Percentiles rank a stretch among this genome's conserved stretches.
Conservation (phyloP, 1,140 invertebrate genomes). For the Drosophila punjabiensis region DNA sequence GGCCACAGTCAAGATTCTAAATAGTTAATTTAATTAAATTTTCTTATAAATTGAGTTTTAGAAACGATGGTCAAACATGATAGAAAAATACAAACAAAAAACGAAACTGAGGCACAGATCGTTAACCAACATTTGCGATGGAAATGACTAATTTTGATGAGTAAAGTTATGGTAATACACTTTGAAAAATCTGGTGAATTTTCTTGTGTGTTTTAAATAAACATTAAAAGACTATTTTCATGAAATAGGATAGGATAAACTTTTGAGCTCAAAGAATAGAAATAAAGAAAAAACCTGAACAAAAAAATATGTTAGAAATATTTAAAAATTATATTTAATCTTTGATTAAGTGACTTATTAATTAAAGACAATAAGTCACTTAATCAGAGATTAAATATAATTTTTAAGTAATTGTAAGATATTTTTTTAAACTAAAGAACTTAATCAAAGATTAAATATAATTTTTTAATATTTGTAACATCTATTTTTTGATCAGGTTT, state of each 20-base stretch:
- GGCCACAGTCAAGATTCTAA: not conserved
- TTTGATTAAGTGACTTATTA: too few species aligned
- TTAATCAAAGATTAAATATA: not conserved
- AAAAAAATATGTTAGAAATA: too few species aligned
- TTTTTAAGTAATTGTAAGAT: not conserved
- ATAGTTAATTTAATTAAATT: not conserved
- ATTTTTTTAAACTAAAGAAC: too few species aligned
- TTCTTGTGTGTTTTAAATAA: not conserved
- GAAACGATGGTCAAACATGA: not conserved
- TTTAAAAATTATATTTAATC: too few species aligned
- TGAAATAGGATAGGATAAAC: not conserved
- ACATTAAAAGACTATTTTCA: not conserved
- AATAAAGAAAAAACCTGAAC: too few species aligned
- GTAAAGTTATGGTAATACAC: not conserved
- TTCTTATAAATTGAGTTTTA: not conserved
- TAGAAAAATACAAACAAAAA: not conserved
- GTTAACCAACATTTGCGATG: not conserved
- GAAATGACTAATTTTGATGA: conserved; percentile 1
- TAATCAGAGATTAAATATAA: not conserved
- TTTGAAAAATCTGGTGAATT: not conserved
- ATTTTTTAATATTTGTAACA: not conserved
- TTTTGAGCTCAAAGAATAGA: not conserved
- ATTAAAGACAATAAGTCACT: not conserved
- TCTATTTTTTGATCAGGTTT: not conserved
- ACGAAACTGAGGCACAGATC: not conserved